Percentiles rank a stretch among this genome's conserved stretches.
Conservation (phyloP, 2,888 invertebrate species). For the Ectropis crepuscularia region DNA sequence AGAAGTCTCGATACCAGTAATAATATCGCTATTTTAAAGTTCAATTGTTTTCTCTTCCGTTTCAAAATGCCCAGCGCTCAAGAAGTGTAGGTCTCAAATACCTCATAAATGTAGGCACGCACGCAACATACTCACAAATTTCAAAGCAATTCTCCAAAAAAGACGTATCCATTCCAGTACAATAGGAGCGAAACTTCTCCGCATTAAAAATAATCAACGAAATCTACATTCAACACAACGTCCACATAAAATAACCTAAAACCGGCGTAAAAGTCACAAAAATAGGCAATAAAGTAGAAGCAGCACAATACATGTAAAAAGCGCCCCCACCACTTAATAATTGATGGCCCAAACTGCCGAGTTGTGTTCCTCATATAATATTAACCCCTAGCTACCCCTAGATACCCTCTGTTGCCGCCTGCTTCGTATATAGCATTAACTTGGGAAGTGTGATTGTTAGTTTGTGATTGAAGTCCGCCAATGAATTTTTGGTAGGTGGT, state of each 20-base stretch:
- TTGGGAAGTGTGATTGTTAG: constrained; percentile 19
- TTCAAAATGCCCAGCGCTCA: too few relatives aligned
- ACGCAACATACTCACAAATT: background rate
- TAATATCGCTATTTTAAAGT: too few relatives aligned
- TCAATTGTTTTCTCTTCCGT: too few relatives aligned
- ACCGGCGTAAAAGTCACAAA: constrained; percentile 71
- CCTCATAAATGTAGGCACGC: background rate
- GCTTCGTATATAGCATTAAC: constrained; percentile 40
- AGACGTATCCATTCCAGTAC: constrained; percentile 14
- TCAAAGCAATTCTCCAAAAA: constrained; percentile 1
- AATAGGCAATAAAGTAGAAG: constrained; percentile 75
- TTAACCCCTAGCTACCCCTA: constrained; percentile 66
- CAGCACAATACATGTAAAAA: constrained; percentile 79
- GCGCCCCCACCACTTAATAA: constrained; percentile 78
- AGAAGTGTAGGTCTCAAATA: too few relatives aligned
- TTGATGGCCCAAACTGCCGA: constrained; percentile 83
- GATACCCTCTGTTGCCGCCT: constrained; percentile 77
- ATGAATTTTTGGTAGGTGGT: constrained; percentile 17
- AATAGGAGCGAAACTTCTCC: constrained; percentile 23
- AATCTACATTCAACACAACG: constrained; percentile 45
- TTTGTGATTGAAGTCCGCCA: constrained; percentile 12
- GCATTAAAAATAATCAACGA: constrained; percentile 41
- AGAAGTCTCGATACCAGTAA: too few relatives aligned
- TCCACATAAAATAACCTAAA: constrained; percentile 69
- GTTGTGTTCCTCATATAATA: constrained; percentile 83